Conservation (phyloP, 2,888 invertebrate species). For the Synanthedon formicaeformis region DNA sequence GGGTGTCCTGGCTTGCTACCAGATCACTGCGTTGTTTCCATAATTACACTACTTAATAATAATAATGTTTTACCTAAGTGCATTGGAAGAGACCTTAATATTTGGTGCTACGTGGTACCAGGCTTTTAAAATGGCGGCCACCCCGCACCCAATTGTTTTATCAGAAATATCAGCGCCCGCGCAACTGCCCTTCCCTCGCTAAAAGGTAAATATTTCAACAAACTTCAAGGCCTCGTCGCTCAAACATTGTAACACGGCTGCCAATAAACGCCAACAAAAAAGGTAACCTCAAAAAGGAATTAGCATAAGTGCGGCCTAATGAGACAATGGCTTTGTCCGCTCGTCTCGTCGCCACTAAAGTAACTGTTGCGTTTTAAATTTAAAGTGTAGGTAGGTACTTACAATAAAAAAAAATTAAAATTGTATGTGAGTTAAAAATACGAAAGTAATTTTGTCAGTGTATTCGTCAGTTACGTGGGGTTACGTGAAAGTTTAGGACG, state of each 20-base stretch:
- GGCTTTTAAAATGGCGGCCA: conserved; percentile 30
- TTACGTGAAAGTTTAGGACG: no score
- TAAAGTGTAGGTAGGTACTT: no score
- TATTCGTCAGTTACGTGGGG: no score
- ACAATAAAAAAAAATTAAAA: no score
- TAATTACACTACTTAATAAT: no score
- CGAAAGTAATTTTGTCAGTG: no score
- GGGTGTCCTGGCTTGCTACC: no score
- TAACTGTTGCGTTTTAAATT: conserved; percentile 26
- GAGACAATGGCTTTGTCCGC: conserved; percentile 66
- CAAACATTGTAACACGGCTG: conserved; percentile 26
- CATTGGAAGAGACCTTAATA: conserved; percentile 30
- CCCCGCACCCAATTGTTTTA: conserved; percentile 44
- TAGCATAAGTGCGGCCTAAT: conserved; percentile 59
- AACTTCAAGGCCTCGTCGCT: not conserved
- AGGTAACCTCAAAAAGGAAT: conserved; percentile 57
- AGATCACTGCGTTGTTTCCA: no score
- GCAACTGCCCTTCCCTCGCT: conserved; percentile 14
- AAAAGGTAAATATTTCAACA: not conserved
- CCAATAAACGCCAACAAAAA: conserved; percentile 42
- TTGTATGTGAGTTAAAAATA: no score
- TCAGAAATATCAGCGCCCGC: conserved; percentile 32
- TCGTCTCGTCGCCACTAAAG: conserved; percentile 35
- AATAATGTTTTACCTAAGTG: conserved; percentile 2
- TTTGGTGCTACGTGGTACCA: conserved; percentile 40